A percentile compares a stretch with the other conserved stretches of the same genome.
phyloP scores from a whole-genome alignment of 2,113 vertebrate genomes.

The Girardinichthys multiradiatus region DNA sequence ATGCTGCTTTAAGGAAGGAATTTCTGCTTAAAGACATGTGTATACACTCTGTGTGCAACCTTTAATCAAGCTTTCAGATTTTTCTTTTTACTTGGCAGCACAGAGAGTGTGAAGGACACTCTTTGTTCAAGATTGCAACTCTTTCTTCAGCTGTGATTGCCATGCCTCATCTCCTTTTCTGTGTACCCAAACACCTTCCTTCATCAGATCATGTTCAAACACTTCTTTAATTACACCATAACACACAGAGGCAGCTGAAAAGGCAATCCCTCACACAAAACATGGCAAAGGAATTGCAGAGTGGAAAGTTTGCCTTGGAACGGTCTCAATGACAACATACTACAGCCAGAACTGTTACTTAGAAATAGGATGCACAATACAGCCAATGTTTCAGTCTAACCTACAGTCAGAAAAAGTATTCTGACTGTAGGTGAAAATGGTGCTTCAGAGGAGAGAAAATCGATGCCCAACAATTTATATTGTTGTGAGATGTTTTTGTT shows the following conservation, averaged over 20 bases:
- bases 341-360: conserved; percentile 63
- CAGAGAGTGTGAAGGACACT: conserved; percentile 59
- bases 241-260: conserved; percentile 50
- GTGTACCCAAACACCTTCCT: conserved; percentile 54
- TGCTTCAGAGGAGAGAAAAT: not conserved
- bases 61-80: conserved; percentile 57
- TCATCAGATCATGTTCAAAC: conserved; percentile 59
- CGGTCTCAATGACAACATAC: conserved; percentile 63
- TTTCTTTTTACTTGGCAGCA: conserved; percentile 55
- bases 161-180: conserved; percentile 53
- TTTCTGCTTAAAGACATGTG: conserved; percentile 28
- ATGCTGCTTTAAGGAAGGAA: conserved; percentile 36
- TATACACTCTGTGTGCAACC: conserved; percentile 31
- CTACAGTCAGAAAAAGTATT: not conserved
- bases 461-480: not conserved
- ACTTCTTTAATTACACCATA: conserved; percentile 63
- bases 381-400: conserved; percentile 60
- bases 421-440: not conserved
- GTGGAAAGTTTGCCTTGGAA: conserved; percentile 79
- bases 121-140: conserved; percentile 54
- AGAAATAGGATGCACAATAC: conserved; percentile 60
- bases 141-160: conserved; percentile 53
- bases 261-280: conserved; percentile 46
- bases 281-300: conserved; percentile 54
- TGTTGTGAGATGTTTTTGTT: conserved; percentile 8